Evolutionary conservation across 2,113 vertebrate species (phyloP).

Genomic region (Nettapus auritus): DNA sequence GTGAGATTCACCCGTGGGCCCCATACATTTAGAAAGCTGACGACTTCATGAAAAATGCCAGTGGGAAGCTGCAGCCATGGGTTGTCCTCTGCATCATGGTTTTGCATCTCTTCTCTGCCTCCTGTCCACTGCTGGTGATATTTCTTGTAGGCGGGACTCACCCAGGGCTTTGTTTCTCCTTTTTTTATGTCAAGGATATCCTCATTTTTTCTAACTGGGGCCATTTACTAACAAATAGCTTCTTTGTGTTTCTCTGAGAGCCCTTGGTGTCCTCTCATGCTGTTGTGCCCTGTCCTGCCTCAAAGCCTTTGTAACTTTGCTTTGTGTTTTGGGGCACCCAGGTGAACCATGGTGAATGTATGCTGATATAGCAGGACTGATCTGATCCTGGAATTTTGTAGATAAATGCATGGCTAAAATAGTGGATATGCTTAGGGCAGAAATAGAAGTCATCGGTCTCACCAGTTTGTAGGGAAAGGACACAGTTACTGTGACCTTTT

Average conservation of each 20-base stretch:
- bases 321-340: neutral
- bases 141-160: neutral
- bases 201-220: neutral
- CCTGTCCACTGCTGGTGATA: neutral
- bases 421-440: neutral
- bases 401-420: neutral
- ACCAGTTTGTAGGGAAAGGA: neutral
- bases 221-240: neutral
- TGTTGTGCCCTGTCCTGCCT: neutral
- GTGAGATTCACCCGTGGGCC: neutral
- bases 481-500: neutral
- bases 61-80: neutral
- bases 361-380: neutral
- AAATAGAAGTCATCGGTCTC: neutral
- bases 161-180: neutral
- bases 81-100: neutral
- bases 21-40: neutral
- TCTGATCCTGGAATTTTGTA: neutral
- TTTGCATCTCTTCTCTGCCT: neutral
- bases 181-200: neutral
- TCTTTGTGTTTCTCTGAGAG: neutral
- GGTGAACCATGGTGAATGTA: neutral
- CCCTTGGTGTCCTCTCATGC: neutral
- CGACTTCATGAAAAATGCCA: neutral
- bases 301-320: neutral